Evolutionary conservation across 2,797 vertebrate genomes (phyloP), one percentile per base, ranked within the genome.

Genomic region (Merluccius polli): DNA sequence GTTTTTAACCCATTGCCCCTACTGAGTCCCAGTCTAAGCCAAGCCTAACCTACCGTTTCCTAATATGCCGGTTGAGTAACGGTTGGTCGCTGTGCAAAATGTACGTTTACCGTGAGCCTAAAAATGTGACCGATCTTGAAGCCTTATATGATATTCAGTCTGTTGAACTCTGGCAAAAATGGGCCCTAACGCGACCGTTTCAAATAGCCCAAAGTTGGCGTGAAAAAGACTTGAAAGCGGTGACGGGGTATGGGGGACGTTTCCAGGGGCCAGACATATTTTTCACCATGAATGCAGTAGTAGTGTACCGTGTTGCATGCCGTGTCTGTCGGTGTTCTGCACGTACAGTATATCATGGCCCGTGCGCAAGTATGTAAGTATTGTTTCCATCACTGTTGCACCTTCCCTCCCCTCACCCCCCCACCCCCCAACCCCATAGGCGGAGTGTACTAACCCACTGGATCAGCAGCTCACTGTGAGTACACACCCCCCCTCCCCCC

Each of bases 381-480:
- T 87, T 91, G 85, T 91, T 86, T 87, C 82, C 89, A 87, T 92
- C 76, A 78, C 83, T 79, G 79, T 90, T 82, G 76, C 86, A 76
- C 82, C 82, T 73, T 73, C 84, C 86, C 79, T 85, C 83, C 52
- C 72, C 41, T 67, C 41, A 13, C 52, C 83, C 84, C 87, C 83
- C 67, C 30, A 67, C 79, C n/a, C 52, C 59, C 77, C 30, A 5
- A 24, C 31, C 38, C 74, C 71, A 74, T 94, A 97, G 96, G 95
- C 96, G 94, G 96, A 95, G 90, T 94, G 93, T 89, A 94, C 93
- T 94, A 96, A 96, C 91, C 95, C 95, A 31, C 93, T 96, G 95
- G 96, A 97, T 91, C 95, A 96, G 93, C 95, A 95, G 89, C 95
- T 96, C 93, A 96, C 96, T 91, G 96, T 98, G 95, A 97, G 96